Evolutionary conservation across 2,113 vertebrate species (phyloP).

Genomic region (Pristiophorus japonicus): DNA sequence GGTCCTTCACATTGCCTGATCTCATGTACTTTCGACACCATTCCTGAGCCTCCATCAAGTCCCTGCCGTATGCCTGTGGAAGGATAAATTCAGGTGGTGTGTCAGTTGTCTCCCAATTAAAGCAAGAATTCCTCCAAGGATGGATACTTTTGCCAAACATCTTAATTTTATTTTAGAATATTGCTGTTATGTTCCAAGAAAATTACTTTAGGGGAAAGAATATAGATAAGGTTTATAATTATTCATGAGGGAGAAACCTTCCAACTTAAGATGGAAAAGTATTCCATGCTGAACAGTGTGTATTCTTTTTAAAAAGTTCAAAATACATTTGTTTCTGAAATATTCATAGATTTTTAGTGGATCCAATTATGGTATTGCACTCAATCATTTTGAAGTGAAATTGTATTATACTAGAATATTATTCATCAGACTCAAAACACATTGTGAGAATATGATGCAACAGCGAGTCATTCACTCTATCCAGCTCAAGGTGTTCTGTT

Average conservation of each 20-base stretch:
- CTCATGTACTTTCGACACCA: slow-evolving; percentile 99
- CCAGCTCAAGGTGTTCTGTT: not conserved
- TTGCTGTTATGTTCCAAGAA: not conserved
- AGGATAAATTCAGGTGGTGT: not conserved
- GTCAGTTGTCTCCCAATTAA: not conserved
- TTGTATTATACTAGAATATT: not conserved
- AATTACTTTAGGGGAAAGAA: not conserved
- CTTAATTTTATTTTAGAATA: not conserved
- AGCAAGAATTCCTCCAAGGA: not conserved
- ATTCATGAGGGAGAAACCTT: not conserved
- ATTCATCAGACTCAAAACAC: not conserved
- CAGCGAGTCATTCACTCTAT: not conserved
- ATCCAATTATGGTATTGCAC: not conserved
- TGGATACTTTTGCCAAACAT: not conserved
- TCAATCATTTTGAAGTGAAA: not conserved
- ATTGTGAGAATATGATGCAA: not conserved
- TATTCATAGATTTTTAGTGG: not conserved
- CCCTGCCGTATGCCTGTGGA: slow-evolving; percentile 84
- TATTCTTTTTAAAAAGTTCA: not conserved
- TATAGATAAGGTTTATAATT: not conserved
- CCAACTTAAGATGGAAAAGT: not conserved
- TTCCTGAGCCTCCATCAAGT: slow-evolving; percentile 97
- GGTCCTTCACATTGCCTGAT: slow-evolving; percentile 93
- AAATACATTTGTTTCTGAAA: not conserved
- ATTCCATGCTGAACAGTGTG: not conserved